phyloP scores from a whole-genome alignment of 2,797 vertebrate genomes.

The Chloroceryle amazona region DNA sequence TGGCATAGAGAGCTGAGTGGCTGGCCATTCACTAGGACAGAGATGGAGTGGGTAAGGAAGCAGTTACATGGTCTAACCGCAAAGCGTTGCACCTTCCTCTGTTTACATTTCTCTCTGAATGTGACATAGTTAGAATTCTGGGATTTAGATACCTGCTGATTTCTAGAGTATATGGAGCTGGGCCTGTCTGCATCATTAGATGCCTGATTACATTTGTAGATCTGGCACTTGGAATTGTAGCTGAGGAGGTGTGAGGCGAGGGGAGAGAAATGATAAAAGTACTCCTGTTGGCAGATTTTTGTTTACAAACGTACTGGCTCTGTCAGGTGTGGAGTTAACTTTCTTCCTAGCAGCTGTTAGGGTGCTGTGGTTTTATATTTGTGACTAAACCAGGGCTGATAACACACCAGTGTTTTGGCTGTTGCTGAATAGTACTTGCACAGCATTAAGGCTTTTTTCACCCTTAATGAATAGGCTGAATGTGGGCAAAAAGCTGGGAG shows the following conservation, averaged over 20 bases:
- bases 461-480: neutral
- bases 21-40: neutral
- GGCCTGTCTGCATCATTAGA: neutral
- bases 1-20: neutral
- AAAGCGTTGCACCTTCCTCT: neutral
- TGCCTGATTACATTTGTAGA: neutral
- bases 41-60: accelerated
- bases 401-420: neutral
- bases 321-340: neutral
- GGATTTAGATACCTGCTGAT: neutral
- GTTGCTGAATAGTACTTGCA: neutral
- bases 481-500: neutral
- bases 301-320: neutral
- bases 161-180: neutral
- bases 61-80: accelerated
- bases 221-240: neutral
- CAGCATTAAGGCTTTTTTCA: neutral
- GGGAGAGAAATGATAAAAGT: neutral
- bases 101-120: neutral
- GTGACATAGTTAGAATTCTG: neutral
- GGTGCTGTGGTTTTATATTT: neutral
- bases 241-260: neutral
- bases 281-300: neutral
- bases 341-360: neutral
- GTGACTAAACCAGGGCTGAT: neutral